These are phyloP conservation scores for Drosophila colorata DNA, from an alignment of 2,888 invertebrate species.

Conservation along the genomic window DNA sequence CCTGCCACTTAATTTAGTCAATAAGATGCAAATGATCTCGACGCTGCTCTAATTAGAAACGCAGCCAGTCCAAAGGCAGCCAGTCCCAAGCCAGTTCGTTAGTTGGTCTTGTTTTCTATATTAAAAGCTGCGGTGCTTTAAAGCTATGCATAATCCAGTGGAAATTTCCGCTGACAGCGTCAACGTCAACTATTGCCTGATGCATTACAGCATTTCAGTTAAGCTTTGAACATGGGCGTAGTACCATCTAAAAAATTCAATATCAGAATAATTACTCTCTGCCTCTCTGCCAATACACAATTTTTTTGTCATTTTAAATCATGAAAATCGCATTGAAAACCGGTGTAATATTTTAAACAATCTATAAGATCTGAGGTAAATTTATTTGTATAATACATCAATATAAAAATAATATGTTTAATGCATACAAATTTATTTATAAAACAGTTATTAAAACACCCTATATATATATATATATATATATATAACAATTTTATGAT, in stretches of 20 bases:
- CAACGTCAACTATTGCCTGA: conserved; percentile 48
- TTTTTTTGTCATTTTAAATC: neutral
- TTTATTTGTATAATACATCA: too few relatives aligned
- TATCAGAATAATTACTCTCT: too few relatives aligned
- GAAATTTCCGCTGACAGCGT: conserved; percentile 42
- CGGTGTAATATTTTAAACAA: neutral
- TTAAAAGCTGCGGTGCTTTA: conserved; percentile 54
- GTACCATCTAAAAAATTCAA: neutral
- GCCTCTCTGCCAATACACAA: too few relatives aligned
- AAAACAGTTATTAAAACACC: too few relatives aligned
- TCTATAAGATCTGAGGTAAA: too few relatives aligned
- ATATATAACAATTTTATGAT: too few relatives aligned
- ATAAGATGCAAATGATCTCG: conserved; percentile 76
- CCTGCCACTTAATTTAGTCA: conserved; percentile 76
- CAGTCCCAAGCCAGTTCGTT: conserved; percentile 42
- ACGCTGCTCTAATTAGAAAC: conserved; percentile 53
- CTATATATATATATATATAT: too few relatives aligned
- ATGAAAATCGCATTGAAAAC: neutral
- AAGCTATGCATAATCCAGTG: conserved; percentile 57
- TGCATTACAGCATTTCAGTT: conserved; percentile 55
- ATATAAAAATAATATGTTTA: too few relatives aligned
- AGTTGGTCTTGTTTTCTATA: conserved; percentile 48
- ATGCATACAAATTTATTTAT: too few relatives aligned
- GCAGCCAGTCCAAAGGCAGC: conserved; percentile 19
- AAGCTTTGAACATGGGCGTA: neutral